A percentile compares a stretch with the other conserved stretches of the same genome.
phyloP scores from a whole-genome alignment of 2,797 vertebrate genomes.

The Florisuga fusca region DNA sequence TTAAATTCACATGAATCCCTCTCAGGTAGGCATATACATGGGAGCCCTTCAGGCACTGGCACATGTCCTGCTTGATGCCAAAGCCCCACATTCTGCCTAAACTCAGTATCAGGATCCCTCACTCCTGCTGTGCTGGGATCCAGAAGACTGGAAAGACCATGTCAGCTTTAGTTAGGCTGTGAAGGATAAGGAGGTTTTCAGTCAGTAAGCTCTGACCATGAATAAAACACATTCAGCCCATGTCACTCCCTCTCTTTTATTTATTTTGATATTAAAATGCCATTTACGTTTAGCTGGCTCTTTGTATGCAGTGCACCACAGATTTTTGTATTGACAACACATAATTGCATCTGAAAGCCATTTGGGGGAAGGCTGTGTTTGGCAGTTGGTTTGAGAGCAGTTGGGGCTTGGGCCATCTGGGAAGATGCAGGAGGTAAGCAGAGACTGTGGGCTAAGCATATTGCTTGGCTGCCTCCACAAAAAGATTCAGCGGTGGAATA shows the following conservation, averaged over 20 bases:
- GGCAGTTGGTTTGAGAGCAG: conserved; percentile 19
- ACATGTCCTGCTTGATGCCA: neutral
- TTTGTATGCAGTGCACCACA: neutral
- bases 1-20: neutral
- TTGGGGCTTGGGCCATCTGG: conserved; percentile 2
- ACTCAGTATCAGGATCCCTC: neutral
- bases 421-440: neutral
- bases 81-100: neutral
- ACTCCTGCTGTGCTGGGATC: neutral
- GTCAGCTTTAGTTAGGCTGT: neutral
- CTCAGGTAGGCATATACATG: fast-evolving
- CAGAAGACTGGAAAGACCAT: neutral
- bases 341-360: conserved; percentile 20
- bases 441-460: neutral
- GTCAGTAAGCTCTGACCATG: neutral
- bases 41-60: neutral
- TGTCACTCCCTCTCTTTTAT: neutral
- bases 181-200: neutral
- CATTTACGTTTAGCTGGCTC: neutral
- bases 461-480: neutral
- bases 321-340: conserved; percentile 11
- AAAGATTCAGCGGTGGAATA: neutral
- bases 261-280: conserved; percentile 29
- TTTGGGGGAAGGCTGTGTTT: neutral
- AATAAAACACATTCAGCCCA: neutral